Conservation (phyloP, 2,888 invertebrate species). For the Callosobruchus maculatus region DNA sequence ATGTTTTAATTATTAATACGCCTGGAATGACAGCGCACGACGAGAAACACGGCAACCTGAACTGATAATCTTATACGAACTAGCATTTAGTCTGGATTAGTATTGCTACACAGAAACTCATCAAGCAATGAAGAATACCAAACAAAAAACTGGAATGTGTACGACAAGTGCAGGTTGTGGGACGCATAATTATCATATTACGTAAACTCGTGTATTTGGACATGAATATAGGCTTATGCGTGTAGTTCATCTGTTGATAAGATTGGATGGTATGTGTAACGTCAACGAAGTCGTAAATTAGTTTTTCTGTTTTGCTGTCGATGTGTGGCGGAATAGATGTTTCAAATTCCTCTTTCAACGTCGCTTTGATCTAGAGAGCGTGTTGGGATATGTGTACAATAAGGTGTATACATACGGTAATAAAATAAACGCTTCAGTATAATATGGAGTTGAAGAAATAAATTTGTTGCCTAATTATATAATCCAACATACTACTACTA, state of each 20-base stretch:
- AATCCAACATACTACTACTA: background rate
- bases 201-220: background rate
- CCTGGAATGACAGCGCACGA: too few relatives aligned
- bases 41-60: too few relatives aligned
- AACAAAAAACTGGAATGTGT: background rate
- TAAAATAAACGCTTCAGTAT: background rate
- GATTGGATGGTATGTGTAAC: background rate
- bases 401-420: background rate
- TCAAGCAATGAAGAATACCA: background rate
- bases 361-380: background rate
- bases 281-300: background rate
- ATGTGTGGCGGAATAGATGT: background rate
- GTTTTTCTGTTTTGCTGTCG: background rate
- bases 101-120: too few relatives aligned
- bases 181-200: background rate
- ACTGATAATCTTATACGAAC: too few relatives aligned
- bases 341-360: background rate
- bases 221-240: background rate
- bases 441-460: background rate
- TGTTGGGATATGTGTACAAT: background rate
- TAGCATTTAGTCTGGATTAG: too few relatives aligned
- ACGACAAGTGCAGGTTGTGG: background rate
- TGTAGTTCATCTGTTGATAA: background rate
- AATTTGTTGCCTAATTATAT: background rate
- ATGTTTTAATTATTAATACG: too few relatives aligned